Evolutionary conservation across 1,140 invertebrate genomes (phyloP), one percentile per base, ranked within the genome.

Genomic region (Tachypleus tridentatus): DNA sequence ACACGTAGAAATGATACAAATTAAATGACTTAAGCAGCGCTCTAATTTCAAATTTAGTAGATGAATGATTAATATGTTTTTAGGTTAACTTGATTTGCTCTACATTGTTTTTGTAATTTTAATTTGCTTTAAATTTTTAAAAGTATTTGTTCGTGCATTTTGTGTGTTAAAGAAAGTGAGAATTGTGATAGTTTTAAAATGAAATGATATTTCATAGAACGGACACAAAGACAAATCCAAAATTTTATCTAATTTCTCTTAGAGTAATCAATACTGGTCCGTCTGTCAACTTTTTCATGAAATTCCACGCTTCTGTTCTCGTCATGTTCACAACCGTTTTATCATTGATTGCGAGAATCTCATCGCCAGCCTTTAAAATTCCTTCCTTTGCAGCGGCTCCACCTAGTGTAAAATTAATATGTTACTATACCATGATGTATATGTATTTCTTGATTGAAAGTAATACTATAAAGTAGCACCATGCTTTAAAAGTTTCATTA

Each of bases 221-320:
- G 29, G 29, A 29, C 29, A 29, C 29, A 29, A 29, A 29, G 29
- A 29, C 29, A 29, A 29, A 29, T 29, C 29, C 29, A 29, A 54
- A 54, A 54, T 7, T 54, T 54, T 8, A 54, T 54, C n/a, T 8
- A 54, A 1, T 54, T 54, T 54, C n/a, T 54, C 53, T 54, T 8
- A 54, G 7, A 54, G n/a, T 54, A 54, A 54, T 52, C 29, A 8
- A 62, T 8, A 71, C 63, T 8, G 29, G 5, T n/a, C 91, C 91
- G 70, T 90, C 84, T 62, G 88, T 87, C 63, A 94, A 75, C 69
- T 89, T 87, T 76, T 94, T 94, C 78, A 96, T 86, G 62, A 91
- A 83, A 69, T 89, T 89, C 93, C 93, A 96, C 53, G 90, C 92
- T 78, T 95, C 91, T 65, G 92, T 92, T 67, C 92, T 82, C 2